phyloP scores from a whole-genome alignment of 2,113 vertebrate species.

The Hystrix cristata region DNA sequence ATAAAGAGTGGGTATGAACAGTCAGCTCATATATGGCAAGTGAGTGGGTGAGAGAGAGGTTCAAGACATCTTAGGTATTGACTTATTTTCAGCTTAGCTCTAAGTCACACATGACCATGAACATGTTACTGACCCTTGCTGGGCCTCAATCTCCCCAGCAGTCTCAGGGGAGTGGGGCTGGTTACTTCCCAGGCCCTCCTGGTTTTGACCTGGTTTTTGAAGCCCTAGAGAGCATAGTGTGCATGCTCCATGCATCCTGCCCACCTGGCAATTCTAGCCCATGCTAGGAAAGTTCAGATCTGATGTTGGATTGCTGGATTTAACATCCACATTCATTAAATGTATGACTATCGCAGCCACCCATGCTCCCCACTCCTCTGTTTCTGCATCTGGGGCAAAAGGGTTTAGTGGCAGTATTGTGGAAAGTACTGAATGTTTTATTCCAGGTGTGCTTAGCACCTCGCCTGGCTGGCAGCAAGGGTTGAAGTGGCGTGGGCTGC shows the following conservation, averaged over 20 bases:
- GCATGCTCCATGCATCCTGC: not conserved
- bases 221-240: fast-evolving
- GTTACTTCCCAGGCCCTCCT: not conserved
- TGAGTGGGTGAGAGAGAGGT: not conserved
- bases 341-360: not conserved
- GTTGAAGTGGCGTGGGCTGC: not conserved
- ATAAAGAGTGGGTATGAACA: no score
- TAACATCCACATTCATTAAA: not conserved
- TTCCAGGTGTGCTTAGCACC: not conserved
- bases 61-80: not conserved
- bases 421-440: not conserved
- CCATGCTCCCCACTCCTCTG: no score
- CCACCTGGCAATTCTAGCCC: not conserved
- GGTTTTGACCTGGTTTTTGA: not conserved
- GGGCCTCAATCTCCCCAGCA: not conserved
- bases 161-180: not conserved
- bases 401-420: no score
- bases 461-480: not conserved
- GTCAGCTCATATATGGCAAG: fast-evolving
- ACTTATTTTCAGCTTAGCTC: not conserved
- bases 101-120: not conserved
- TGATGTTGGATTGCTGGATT: not conserved
- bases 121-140: not conserved
- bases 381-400: not conserved
- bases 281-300: not conserved